Base-by-base conservation (phyloP, 2,797 vertebrate species). In the Acomys russatus region DNA sequence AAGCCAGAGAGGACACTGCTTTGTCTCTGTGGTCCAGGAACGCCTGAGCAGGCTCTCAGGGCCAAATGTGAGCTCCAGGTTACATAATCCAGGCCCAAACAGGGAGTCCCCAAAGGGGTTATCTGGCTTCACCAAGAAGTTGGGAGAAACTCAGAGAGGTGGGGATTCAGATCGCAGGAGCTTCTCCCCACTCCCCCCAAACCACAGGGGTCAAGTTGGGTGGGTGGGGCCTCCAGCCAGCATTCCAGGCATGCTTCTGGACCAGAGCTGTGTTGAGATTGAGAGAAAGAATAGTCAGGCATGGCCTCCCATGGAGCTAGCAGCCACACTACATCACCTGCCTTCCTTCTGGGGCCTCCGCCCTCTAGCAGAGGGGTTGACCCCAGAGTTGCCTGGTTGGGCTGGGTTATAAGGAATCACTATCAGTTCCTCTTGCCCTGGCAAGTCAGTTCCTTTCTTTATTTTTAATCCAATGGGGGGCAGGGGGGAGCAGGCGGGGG, bases 11-110 rank as follows among this genome's bases (percentile, higher is more conserved):
- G n/a, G 23, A 77, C 7, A 61, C 44, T 25, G 17, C 61, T 94
- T 91, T 82, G 49, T 63, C 90, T 96, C 88, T 87, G 23, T 51
- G 64, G 49, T 85, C 89, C 54, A 23, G n/a, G 33, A 70, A 74
- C 59, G 73, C 38, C 49, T 49, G 12, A 54, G 25, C 18, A 71
- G 79, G 7, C 18, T 88, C 80, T 66, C 82, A 38, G 92, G 61
- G 23, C 71, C 78, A 84, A 83, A 25, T n/a, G 17, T 85, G 92
- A 77, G 20, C 54, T 80, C 63, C 38, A 70, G 5, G 6, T 74
- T 84, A 28, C 38, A 23, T 49, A 76, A 51, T 59, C 78, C 33
- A 51, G 74, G n/a, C 9, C 54, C 56, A 88, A 92, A 49, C n/a
- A 9, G 70, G 70, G 61, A 73, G 9, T 87, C 89, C 90, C 63